phyloP scores from a whole-genome alignment of 2,797 vertebrate genomes.

The Rhinatrema bivittatum region DNA sequence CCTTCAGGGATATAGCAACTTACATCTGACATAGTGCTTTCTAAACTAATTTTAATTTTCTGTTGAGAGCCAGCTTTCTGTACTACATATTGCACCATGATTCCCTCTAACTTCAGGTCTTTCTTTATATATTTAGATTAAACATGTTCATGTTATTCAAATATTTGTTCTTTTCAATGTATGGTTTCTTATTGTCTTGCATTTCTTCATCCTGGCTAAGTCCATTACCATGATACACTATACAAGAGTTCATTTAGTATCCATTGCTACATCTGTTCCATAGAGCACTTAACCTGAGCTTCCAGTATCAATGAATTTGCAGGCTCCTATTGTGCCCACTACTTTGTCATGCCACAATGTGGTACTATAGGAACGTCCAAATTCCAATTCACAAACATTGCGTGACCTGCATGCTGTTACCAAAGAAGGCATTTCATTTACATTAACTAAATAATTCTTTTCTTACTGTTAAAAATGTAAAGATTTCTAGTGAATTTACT shows the following conservation, averaged over 20 bases:
- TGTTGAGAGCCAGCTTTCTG: slow-evolving; percentile 1
- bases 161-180: slow-evolving; percentile 4
- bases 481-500: too few relatives aligned
- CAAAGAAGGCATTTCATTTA: too few relatives aligned
- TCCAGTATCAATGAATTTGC: slow-evolving; percentile 10
- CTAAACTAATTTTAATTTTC: slow-evolving; percentile 5
- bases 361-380: slow-evolving; percentile 15
- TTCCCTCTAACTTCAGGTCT: slow-evolving; percentile 9
- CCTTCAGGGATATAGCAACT: slow-evolving; percentile 5
- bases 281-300: slow-evolving; percentile 7
- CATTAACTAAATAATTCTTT: too few relatives aligned
- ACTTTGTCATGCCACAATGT: slow-evolving; percentile 6
- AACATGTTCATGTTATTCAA: neutral
- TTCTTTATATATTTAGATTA: slow-evolving; percentile 1
- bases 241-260: slow-evolving; percentile 26
- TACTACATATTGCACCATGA: neutral
- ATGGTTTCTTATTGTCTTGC: neutral
- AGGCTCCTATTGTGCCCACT: slow-evolving; percentile 28
- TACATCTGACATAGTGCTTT: neutral
- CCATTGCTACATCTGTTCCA: slow-evolving; percentile 24
- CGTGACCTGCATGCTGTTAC: slow-evolving; percentile 37
- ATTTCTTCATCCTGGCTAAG: slow-evolving; percentile 44
- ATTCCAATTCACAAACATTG: slow-evolving; percentile 17
- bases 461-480: too few relatives aligned
- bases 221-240: slow-evolving; percentile 41